These are phyloP conservation scores for Anas platyrhynchos DNA, from an alignment of 2,113 vertebrate genomes.

Conservation along the genomic window DNA sequence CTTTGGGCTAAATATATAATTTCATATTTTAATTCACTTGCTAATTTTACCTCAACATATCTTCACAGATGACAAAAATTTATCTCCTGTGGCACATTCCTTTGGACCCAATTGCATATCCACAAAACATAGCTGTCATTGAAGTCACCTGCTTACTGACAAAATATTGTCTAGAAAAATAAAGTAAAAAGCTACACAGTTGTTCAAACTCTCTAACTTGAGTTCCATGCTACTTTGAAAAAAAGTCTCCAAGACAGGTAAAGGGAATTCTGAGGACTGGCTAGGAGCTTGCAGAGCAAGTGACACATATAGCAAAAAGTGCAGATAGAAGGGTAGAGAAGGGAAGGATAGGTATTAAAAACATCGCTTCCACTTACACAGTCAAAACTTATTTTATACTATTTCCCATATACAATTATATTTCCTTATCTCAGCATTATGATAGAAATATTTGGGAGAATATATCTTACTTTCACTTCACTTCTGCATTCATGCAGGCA, in stretches of 20 bases:
- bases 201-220: background rate
- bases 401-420: background rate
- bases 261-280: background rate
- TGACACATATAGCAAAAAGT: fast-evolving
- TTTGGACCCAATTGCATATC: background rate
- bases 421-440: background rate
- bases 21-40: background rate
- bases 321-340: background rate
- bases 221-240: too few species aligned
- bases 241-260: background rate
- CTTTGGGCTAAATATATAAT: background rate
- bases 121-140: slow-evolving; percentile 9
- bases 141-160: slow-evolving; percentile 25
- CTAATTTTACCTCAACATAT: slow-evolving; percentile 37
- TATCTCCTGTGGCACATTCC: slow-evolving; percentile 23
- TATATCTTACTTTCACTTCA: background rate
- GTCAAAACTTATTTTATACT: background rate
- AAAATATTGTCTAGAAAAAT: background rate
- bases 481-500: background rate
- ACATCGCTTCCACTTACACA: background rate
- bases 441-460: background rate
- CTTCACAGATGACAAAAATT: slow-evolving; percentile 31
- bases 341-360: background rate
- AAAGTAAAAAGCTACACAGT: background rate
- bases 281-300: background rate